Conservation (phyloP, 2,113 vertebrate genomes). For the Dermatemys mawii region DNA sequence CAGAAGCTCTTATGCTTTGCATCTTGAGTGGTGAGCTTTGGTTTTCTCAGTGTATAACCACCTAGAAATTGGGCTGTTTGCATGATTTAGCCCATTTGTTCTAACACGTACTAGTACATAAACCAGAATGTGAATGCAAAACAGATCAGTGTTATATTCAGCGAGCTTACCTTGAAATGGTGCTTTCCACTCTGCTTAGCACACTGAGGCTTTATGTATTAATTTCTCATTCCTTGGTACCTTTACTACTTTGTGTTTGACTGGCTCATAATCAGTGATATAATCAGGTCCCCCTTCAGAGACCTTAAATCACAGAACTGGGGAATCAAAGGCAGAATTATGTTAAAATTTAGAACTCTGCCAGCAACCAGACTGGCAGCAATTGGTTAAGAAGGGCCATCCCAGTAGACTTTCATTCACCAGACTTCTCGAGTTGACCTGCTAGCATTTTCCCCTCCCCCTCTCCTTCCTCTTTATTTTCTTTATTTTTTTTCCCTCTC, state of each 20-base stretch:
- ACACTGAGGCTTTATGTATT: background rate
- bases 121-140: background rate
- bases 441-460: constrained; percentile 51
- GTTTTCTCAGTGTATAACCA: rapidly evolving
- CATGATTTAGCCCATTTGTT: rapidly evolving
- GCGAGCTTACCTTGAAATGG: background rate
- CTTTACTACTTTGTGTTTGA: constrained; percentile 30
- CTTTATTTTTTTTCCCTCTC: constrained; percentile 64
- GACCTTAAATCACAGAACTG: constrained; percentile 20
- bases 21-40: background rate
- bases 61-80: background rate
- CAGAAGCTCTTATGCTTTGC: background rate
- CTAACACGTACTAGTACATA: background rate
- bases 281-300: constrained; percentile 42
- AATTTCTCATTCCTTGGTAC: constrained; percentile 17
- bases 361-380: constrained; percentile 52
- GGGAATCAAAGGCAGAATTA: constrained; percentile 56
- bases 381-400: constrained; percentile 66
- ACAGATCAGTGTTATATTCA: background rate
- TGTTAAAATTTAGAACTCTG: constrained; percentile 51
- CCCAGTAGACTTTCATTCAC: constrained; percentile 63
- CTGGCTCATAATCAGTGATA: constrained; percentile 55
- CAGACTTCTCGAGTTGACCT: constrained; percentile 68
- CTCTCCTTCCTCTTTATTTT: constrained; percentile 63
- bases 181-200: constrained; percentile 56